Evolutionary conservation across 2,113 vertebrate species (phyloP), one percentile per base, ranked within the genome.

Genomic region (Cranoglanis bouderius): DNA sequence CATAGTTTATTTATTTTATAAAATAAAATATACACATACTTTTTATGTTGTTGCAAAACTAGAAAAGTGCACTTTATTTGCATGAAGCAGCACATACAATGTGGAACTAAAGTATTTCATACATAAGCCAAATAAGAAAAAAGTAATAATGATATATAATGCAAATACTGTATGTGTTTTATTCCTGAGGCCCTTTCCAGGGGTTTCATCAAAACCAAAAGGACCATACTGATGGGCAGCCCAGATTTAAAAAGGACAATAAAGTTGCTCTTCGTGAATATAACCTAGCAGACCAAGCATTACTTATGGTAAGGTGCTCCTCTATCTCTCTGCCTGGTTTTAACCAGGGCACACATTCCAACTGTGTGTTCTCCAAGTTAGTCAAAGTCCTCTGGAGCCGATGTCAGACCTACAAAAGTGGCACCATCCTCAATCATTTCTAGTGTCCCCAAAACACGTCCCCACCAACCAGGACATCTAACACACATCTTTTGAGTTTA

Each of bases 121-220:
- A 90, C n/a, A 77, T 90, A 91, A 74, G 80, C 84, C 85, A 90
- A 86, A 89, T 75, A 86, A 85, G 85, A 88, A 21, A 89, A 82
- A 91, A 2, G 4, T 24, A 74, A 40, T 13, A 89, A 89, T 88
- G 84, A 59, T 82, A 67, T 72, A 38, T 4, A 87, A 94, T 89
- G 92, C 93, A 92, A 95, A 94, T 93, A 94, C 4, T 29, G 92
- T 91, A 93, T 90, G 92, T 85, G 87, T 91, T 93, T 93, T 94
- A 90, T 93, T 93, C 92, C 92, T 90, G 88, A 93, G 92, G 93
- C 92, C 88, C 88, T 91, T 95, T 94, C 95, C 93, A 92, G 92
- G 93, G 93, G 93, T 91, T 92, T 94, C 93, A 94, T 91, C 91
- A 90, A 94, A 95, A 95, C 94, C 94, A 94, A 94, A 95, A 32